Conservation (phyloP, 2,113 vertebrate genomes). For the Brienomyrus longianalis region DNA sequence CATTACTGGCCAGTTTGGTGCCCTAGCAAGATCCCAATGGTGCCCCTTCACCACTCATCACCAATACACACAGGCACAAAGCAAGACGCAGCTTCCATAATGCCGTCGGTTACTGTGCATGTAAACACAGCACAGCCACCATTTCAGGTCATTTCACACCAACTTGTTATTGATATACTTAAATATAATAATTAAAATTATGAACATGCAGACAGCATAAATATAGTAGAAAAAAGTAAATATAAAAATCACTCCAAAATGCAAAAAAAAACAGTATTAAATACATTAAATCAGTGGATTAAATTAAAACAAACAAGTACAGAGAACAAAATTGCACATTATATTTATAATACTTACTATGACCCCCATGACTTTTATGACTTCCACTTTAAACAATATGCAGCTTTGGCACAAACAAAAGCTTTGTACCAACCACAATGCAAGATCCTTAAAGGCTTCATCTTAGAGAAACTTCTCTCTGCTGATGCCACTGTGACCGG, state of each 20-base stretch:
- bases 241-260: not conserved
- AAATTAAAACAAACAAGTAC: not conserved
- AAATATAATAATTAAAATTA: not conserved
- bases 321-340: not conserved
- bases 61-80: not conserved
- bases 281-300: not conserved
- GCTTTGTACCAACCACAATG: not conserved
- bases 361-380: not conserved
- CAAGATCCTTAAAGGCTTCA: not conserved
- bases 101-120: not conserved
- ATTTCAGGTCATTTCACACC: not conserved
- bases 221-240: not conserved
- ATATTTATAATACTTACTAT: not conserved
- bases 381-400: not conserved
- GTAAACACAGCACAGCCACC: not conserved
- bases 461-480: not conserved
- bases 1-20: not conserved
- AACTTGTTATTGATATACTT: not conserved
- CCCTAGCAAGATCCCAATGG: not conserved
- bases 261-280: not conserved
- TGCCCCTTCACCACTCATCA: not conserved
- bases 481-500: not conserved
- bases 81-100: not conserved
- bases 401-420: not conserved
- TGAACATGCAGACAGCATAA: not conserved